Conservation (phyloP, 2,888 invertebrate genomes). For the Malachius bipustulatus region DNA sequence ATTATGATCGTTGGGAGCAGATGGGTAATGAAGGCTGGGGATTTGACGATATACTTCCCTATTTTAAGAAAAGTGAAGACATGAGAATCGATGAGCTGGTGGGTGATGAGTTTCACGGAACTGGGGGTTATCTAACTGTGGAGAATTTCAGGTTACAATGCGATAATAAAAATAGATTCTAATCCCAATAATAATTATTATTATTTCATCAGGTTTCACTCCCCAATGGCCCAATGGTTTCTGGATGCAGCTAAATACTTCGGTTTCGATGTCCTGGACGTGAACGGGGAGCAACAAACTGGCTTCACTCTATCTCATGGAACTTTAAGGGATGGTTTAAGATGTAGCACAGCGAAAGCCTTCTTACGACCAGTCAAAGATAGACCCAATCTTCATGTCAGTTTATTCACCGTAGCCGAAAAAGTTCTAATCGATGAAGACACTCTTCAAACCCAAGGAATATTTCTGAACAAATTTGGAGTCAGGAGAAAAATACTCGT, state of each 20-base stretch:
- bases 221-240: slow-evolving; percentile 57
- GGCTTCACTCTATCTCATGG: slow-evolving; percentile 70
- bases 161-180: background rate
- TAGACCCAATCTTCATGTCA: slow-evolving; percentile 62
- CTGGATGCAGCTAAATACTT: slow-evolving; percentile 56
- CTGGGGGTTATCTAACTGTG: slow-evolving; percentile 59
- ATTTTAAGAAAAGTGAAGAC: slow-evolving; percentile 72
- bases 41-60: slow-evolving; percentile 58
- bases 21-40: slow-evolving; percentile 72
- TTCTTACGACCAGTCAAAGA: slow-evolving; percentile 56
- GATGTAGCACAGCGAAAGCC: slow-evolving; percentile 77
- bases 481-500: slow-evolving; percentile 43
- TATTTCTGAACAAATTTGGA: slow-evolving; percentile 47
- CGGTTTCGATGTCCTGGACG: slow-evolving; percentile 57
- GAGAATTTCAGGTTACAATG: slow-evolving; percentile 51
- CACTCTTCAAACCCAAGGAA: slow-evolving; percentile 52
- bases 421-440: slow-evolving; percentile 51
- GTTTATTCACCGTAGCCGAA: slow-evolving; percentile 54
- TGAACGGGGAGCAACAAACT: slow-evolving; percentile 67
- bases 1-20: slow-evolving; percentile 76
- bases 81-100: slow-evolving; percentile 52
- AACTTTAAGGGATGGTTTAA: slow-evolving; percentile 62
- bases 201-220: slow-evolving; percentile 54
- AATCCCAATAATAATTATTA: no score
- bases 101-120: slow-evolving; percentile 53